Evolutionary conservation across 2,797 vertebrate genomes (phyloP).

Genomic region (Argentina silus): DNA sequence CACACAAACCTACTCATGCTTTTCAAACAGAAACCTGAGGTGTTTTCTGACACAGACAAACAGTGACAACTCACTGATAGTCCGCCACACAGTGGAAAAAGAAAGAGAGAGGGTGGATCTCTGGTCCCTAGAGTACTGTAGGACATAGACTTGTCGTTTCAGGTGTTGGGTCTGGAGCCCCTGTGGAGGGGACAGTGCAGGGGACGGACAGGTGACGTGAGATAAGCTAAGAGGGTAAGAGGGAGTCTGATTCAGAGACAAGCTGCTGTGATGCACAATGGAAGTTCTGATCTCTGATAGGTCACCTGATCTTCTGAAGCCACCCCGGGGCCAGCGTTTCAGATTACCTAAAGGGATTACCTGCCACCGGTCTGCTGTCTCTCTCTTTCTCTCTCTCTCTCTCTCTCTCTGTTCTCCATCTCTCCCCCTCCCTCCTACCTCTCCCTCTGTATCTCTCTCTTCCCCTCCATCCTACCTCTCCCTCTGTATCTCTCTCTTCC

Average conservation of each 20-base stretch:
- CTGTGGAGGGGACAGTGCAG: conserved; percentile 23
- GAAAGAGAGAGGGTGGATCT: conserved; percentile 38
- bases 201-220: conserved; percentile 62
- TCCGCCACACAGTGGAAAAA: conserved; percentile 53
- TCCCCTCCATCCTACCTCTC: background rate
- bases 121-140: conserved; percentile 35
- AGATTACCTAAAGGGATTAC: conserved; percentile 77
- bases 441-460: conserved; percentile 10
- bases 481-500: conserved; percentile 18
- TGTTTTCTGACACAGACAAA: too few relatives aligned
- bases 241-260: conserved; percentile 67
- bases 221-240: conserved; percentile 64
- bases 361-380: conserved; percentile 59
- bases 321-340: conserved; percentile 62
- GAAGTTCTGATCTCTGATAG: conserved; percentile 82
- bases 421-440: conserved; percentile 4
- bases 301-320: conserved; percentile 78
- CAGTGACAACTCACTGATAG: too few relatives aligned
- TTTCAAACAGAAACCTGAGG: too few relatives aligned
- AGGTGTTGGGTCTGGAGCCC: conserved; percentile 50
- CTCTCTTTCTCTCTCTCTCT: conserved; percentile 22
- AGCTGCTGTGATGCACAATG: conserved; percentile 69
- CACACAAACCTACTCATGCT: too few relatives aligned
- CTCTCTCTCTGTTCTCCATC: conserved; percentile 17
- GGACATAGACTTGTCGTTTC: conserved; percentile 52